phyloP scores from a whole-genome alignment of 2,113 vertebrate species.

The Lycaon pictus region DNA sequence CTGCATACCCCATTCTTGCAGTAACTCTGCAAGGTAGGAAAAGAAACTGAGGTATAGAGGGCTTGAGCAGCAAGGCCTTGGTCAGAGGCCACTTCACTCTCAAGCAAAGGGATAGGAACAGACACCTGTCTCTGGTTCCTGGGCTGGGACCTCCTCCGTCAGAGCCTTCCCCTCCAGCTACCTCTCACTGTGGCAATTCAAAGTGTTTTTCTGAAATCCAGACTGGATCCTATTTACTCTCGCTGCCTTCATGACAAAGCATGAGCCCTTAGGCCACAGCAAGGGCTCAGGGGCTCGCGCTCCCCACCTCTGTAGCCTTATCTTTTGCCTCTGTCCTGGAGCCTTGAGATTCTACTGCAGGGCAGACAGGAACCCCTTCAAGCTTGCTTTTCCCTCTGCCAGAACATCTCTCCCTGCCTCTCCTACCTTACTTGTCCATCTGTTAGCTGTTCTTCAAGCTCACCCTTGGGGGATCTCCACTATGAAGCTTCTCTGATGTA shows the following conservation, averaged over 20 bases:
- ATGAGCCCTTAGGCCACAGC: neutral
- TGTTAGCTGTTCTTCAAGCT: neutral
- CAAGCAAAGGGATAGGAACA: neutral
- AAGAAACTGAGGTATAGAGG: neutral
- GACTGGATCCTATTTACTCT: neutral
- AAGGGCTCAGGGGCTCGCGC: no score
- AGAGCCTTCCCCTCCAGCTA: neutral
- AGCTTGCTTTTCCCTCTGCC: neutral
- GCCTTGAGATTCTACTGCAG: neutral
- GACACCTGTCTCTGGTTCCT: no score
- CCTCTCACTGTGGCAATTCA: accelerated
- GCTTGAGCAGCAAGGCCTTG: neutral
- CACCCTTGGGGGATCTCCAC: neutral
- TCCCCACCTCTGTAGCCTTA: neutral
- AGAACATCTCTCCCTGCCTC: neutral
- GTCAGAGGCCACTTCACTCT: neutral
- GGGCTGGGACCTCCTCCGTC: neutral
- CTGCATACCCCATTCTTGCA: accelerated
- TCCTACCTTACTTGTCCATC: neutral
- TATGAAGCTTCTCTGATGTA: neutral
- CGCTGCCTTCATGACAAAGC: neutral
- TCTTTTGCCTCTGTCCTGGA: no score
- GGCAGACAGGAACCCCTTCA: neutral
- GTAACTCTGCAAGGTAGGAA: neutral
- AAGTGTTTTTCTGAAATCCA: neutral